Evolutionary conservation across 1,140 invertebrate genomes (phyloP), one percentile per base, ranked within the genome.

Genomic region (Ooceraea biroi): DNA sequence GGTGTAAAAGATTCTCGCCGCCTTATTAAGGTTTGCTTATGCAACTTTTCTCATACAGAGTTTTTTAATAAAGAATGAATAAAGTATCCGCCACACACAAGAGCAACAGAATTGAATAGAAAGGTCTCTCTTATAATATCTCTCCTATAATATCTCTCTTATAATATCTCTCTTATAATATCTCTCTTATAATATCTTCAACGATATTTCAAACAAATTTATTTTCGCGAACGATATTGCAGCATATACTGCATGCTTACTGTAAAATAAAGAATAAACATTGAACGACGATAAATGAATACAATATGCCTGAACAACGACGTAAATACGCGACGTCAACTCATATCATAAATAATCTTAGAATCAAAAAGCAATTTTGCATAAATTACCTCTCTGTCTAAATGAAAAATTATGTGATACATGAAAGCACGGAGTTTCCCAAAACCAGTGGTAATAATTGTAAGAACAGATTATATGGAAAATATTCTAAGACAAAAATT

Each of bases 81-180:
- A 80, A 78, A 22, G 5, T 57, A 30, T 69, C 25, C 50, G 27
- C 36, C 7, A 36, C 36, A 36, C 36, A 65, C 44, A 27, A 30
- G 12, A 58, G 50, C 52, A 57, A 71, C 76, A 80, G 76, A 71
- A 80, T 80, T 80, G 65, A 80, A 71, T 80, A 80, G 65, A 71
- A 69, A 69, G 50, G 36, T 80, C 36, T n/a, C n/a, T n/a, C n/a
- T n/a, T n/a, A 50, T 8, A 30, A 30, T 27, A n/a, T 36, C 25
- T 4, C 17, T n/a, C n/a, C n/a, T n/a, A n/a, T n/a, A n/a, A n/a
- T n/a, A n/a, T n/a, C n/a, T n/a, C n/a, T n/a, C n/a, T n/a, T n/a
- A n/a, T n/a, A n/a, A n/a, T n/a, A n/a, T n/a, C n/a, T n/a, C n/a
- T n/a, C n/a, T n/a, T n/a, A n/a, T n/a, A n/a, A n/a, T n/a, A n/a